Conservation (phyloP, 2,797 vertebrate genomes). For the Phrynocephalus vlangalii region DNA sequence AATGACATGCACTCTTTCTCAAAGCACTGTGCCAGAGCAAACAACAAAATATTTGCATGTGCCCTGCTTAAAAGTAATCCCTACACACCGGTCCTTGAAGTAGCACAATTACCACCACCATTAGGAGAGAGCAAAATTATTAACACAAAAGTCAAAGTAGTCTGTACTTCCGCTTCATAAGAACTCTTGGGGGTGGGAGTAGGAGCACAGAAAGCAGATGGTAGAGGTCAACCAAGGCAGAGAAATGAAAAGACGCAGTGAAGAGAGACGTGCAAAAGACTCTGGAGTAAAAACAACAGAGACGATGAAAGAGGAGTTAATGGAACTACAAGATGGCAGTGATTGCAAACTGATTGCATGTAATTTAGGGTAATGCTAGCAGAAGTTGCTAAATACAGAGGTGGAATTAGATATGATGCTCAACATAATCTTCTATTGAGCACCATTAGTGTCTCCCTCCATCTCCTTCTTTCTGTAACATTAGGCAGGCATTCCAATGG, state of each 20-base stretch:
- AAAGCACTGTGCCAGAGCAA: neutral
- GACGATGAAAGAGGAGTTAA: constrained; percentile 1
- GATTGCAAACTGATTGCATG: constrained; percentile 22
- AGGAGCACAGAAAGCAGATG: neutral
- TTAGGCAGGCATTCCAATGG: neutral
- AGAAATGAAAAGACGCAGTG: neutral
- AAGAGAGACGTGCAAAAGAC: neutral
- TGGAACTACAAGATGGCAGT: constrained; percentile 1
- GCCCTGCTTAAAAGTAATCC: neutral
- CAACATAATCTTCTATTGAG: neutral
- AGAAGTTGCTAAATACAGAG: neutral
- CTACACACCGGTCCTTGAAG: neutral
- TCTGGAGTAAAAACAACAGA: neutral
- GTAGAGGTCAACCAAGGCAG: neutral
- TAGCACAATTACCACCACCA: neutral
- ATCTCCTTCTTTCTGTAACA: neutral
- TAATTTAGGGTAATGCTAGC: constrained; percentile 2
- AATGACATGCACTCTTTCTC: neutral
- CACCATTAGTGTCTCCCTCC: neutral
- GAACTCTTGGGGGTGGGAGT: neutral
- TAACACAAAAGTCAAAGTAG: neutral
- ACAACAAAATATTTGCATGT: neutral
- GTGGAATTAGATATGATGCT: neutral
- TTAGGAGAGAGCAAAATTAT: neutral
- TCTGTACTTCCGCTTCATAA: neutral